Conservation (phyloP, 2,113 vertebrate species). For the Chionis minor region DNA sequence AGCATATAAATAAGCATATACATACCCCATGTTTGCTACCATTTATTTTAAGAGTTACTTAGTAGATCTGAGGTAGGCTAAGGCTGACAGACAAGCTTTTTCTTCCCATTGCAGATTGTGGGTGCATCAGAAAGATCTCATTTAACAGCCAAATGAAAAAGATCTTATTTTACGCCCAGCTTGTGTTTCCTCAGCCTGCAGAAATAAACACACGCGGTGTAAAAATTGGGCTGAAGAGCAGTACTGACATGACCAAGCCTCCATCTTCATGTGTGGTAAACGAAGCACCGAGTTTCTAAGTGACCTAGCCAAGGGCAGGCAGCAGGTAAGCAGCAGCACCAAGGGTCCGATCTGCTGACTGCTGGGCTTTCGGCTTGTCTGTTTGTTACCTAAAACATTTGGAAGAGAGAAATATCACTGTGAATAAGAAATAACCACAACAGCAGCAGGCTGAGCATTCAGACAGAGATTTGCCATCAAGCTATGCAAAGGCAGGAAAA, state of each 20-base stretch:
- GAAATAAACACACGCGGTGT: neutral
- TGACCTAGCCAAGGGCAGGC: neutral
- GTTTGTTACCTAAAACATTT: neutral
- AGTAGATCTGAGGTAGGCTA: conserved; percentile 21
- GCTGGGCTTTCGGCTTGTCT: neutral
- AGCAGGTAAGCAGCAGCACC: neutral
- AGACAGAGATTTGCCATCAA: neutral
- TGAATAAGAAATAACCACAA: neutral
- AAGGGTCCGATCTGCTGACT: neutral
- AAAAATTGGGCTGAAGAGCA: neutral
- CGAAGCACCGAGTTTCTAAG: neutral
- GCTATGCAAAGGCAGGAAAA: neutral
- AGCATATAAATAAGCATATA: conserved; percentile 51
- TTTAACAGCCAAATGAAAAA: neutral
- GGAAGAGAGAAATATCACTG: neutral
- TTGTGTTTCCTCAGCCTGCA: neutral
- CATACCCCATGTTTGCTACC: neutral
- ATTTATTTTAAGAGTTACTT: conserved; percentile 39
- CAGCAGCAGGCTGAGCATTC: neutral
- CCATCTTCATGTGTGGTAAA: neutral
- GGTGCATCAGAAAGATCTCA: neutral
- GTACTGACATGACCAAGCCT: neutral
- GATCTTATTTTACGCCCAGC: neutral
- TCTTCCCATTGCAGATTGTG: neutral
- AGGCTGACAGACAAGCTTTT: neutral